Conservation (phyloP, 2,797 vertebrate species). For the Vespertilio murinus region DNA sequence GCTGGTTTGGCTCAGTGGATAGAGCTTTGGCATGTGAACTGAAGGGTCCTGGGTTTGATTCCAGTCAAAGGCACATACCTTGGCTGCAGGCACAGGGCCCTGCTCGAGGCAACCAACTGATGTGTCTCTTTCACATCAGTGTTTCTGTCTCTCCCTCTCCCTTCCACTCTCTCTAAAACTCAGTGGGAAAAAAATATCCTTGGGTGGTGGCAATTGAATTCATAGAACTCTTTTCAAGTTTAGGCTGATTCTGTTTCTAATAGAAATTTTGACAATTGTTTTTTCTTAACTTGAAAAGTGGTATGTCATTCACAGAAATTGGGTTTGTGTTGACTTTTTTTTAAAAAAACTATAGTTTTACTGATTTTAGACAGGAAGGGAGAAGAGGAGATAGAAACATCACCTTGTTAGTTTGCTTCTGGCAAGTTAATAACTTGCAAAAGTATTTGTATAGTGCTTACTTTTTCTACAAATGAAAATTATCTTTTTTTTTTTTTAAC, state of each 20-base stretch:
- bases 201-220: background rate
- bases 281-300: slow-evolving; percentile 38
- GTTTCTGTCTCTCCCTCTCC: background rate
- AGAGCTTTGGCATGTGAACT: too few species aligned
- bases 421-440: background rate
- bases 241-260: slow-evolving; percentile 32
- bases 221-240: slow-evolving; percentile 10
- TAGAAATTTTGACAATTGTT: slow-evolving; percentile 11
- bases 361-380: too few species aligned
- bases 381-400: too few species aligned
- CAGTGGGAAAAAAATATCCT: background rate
- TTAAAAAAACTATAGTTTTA: too few species aligned
- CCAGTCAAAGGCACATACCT: too few species aligned
- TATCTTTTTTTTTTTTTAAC: too few species aligned
- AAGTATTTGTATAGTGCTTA: slow-evolving; percentile 21
- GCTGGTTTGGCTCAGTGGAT: too few species aligned
- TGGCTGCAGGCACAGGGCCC: too few species aligned
- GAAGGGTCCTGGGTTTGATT: too few species aligned
- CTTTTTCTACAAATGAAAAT: background rate
- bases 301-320: background rate
- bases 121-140: background rate
- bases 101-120: too few species aligned
- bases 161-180: background rate
- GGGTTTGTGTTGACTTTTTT: background rate
- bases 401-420: too few species aligned